Evolutionary conservation across 2,888 invertebrate genomes (phyloP).

Genomic region (Microplitis deprimator): DNA sequence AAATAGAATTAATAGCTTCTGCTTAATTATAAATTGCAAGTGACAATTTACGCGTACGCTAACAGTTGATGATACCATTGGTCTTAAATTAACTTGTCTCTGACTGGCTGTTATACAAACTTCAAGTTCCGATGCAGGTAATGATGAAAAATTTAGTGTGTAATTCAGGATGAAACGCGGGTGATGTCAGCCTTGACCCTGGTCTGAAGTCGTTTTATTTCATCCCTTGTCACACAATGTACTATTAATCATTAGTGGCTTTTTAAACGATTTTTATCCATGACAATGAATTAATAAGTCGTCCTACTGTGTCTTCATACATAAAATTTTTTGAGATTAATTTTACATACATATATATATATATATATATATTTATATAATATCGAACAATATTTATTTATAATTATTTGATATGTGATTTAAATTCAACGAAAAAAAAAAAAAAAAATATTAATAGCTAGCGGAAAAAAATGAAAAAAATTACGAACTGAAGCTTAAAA

Average conservation of each 20-base stretch:
- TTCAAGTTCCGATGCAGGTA: too few species aligned
- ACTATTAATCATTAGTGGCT: conserved; percentile 21
- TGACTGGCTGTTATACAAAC: too few species aligned
- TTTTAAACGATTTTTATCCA: conserved; percentile 12
- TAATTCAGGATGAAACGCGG: too few species aligned
- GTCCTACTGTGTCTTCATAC: conserved; percentile 26
- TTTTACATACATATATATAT: conserved; percentile 20
- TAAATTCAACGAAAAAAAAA: conserved; percentile 4
- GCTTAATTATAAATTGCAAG: too few species aligned
- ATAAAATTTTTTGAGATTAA: conserved; percentile 19
- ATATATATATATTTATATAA: conserved; percentile 23
- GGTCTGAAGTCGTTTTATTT: too few species aligned
- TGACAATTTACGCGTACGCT: too few species aligned
- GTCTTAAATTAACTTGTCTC: too few species aligned
- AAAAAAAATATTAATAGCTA: background rate
- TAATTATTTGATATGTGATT: conserved; percentile 21
- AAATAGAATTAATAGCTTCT: too few species aligned
- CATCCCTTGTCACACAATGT: too few species aligned
- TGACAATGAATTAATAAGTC: background rate
- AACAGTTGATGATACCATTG: too few species aligned
- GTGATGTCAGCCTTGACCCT: too few species aligned
- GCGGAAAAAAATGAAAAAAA: background rate
- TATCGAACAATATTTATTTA: background rate
- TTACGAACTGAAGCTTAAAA: background rate
- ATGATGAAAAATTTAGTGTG: too few species aligned